phyloP scores from a whole-genome alignment of 2,797 vertebrate species.

The Tarsius wallacei region DNA sequence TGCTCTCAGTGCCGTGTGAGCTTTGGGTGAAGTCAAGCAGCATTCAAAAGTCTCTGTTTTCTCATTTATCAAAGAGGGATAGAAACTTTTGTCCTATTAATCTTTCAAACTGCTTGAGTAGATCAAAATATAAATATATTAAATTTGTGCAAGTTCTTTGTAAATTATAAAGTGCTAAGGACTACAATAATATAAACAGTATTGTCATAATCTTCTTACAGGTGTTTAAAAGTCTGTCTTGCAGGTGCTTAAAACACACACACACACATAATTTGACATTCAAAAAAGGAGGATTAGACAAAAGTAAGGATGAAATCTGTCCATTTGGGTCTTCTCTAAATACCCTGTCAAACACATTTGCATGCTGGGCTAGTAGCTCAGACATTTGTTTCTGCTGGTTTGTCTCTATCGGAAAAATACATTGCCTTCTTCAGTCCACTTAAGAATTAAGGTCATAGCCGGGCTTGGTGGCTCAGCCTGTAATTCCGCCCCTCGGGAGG shows the following conservation, averaged over 20 bases:
- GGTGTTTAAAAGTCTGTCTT: not conserved
- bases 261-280: not conserved
- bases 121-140: slow-evolving; percentile 8
- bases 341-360: not conserved
- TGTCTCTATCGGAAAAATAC: not conserved
- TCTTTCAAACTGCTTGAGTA: not conserved
- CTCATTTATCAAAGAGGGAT: not conserved
- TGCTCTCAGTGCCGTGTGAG: not conserved
- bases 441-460: not conserved
- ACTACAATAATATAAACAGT: not conserved
- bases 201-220: not conserved
- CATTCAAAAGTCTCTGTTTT: not conserved
- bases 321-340: not conserved
- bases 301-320: not conserved
- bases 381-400: not conserved
- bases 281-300: not conserved
- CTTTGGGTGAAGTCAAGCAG: not conserved
- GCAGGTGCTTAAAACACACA: no score
- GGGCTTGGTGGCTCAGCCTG: no score
- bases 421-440: not conserved
- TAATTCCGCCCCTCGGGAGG: no score
- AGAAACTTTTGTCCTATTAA: not conserved
- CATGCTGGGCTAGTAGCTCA: not conserved
- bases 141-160: not conserved
- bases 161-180: not conserved